A percentile compares a stretch with the other conserved stretches of the same genome.
phyloP scores from a whole-genome alignment of 2,113 vertebrate species.

The Paedocypris sp. region DNA sequence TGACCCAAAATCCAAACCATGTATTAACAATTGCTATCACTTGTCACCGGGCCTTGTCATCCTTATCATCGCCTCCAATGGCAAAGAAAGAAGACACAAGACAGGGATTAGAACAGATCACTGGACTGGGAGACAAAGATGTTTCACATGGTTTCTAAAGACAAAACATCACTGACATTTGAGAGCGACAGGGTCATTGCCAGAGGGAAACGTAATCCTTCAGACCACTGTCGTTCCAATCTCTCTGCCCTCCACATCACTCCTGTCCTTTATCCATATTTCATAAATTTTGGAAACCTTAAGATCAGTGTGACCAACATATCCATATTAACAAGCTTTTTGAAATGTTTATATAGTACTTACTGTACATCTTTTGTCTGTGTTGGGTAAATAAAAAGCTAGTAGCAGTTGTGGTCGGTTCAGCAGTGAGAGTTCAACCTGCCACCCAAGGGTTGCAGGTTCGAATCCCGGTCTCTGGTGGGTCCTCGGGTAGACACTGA shows the following conservation, averaged over 20 bases:
- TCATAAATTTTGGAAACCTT: no score
- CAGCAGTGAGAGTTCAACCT: no score
- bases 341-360: no score
- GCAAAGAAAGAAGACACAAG: conserved; percentile 25
- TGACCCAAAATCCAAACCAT: conserved; percentile 18
- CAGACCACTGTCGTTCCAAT: conserved; percentile 21
- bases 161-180: conserved; percentile 61
- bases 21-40: conserved; percentile 1
- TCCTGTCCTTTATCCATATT: conserved; percentile 5
- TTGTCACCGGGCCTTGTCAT: no score
- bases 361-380: no score
- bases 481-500: no score
- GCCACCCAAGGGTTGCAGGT: no score
- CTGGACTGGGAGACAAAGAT: conserved; percentile 14
- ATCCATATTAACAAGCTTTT: no score
- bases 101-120: conserved; percentile 45
- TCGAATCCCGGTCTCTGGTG: no score
- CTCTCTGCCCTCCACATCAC: conserved; percentile 7
- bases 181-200: conserved; percentile 12
- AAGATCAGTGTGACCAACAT: no score
- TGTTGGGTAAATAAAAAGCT: no score
- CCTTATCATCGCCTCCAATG: conserved; percentile 15
- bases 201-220: conserved; percentile 45
- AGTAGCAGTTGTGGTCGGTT: no score
- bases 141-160: conserved; percentile 55